A percentile compares a stretch with the other conserved stretches of the same genome.
These are phyloP conservation scores for Sphaerophoria rueppellii DNA, from an alignment of 2,888 invertebrate species.

Conservation along the genomic window DNA sequence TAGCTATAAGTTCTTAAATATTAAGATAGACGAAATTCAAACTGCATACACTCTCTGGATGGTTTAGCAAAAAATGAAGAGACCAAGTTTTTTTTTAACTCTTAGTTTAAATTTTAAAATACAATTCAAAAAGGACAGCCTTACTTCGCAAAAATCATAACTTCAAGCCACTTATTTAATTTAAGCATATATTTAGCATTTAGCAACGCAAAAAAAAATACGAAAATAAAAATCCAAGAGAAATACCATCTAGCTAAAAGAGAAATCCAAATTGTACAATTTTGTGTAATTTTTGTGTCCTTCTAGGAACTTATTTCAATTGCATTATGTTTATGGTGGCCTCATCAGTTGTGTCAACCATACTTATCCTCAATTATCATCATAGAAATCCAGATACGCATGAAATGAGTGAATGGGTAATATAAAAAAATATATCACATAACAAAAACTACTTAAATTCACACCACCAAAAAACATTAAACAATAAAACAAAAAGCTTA, in stretches of 20 bases:
- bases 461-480: slow-evolving; percentile 49
- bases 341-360: slow-evolving; percentile 98
- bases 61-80: not conserved
- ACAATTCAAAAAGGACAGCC: slow-evolving; percentile 23
- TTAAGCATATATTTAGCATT: slow-evolving; percentile 42
- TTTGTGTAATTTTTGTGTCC: slow-evolving; percentile 84
- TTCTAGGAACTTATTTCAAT: slow-evolving; percentile 96
- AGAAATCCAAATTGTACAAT: slow-evolving; percentile 77
- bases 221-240: slow-evolving; percentile 47
- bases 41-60: no score
- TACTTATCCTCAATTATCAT: slow-evolving; percentile 98
- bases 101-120: not conserved
- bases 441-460: slow-evolving; percentile 65
- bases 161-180: slow-evolving; percentile 45
- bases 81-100: not conserved
- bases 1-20: no score
- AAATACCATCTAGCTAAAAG: slow-evolving; percentile 58
- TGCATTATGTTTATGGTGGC: slow-evolving; percentile 99
- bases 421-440: slow-evolving; percentile 79
- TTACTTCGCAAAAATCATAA: slow-evolving; percentile 43
- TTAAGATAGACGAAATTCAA: no score
- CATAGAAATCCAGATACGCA: slow-evolving; percentile 98
- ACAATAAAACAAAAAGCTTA: slow-evolving; percentile 38
- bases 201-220: slow-evolving; percentile 22
- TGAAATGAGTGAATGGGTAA: slow-evolving; percentile 98